Evolutionary conservation across 2,888 invertebrate species (phyloP), one percentile per base, ranked within the genome.

Genomic region (Mimumesa dahlbomi): DNA sequence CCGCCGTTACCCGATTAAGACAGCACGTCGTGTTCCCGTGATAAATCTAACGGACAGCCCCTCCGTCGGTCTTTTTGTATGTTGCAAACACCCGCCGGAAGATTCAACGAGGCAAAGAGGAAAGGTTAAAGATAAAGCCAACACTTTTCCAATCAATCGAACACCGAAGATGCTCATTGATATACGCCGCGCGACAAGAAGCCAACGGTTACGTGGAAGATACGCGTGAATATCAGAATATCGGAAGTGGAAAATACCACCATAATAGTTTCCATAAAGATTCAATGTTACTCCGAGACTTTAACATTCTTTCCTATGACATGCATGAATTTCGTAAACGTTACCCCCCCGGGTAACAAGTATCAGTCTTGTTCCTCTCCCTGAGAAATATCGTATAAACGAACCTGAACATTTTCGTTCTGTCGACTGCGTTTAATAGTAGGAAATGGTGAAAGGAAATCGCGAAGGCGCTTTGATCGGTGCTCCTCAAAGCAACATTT

Each of bases 81-180:
- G 34, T 19, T 38, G 48, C 29, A 22, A 43, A 64, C 25, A 29
- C 56, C 22, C 18, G 46, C 9, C 14, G 18, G n/a, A 9, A 52
- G 42, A 48, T 49, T 62, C 56, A 38, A 46, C 34, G 45, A 50
- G 19, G 19, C 40, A 49, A 66, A 34, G 34, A 31, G 21, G 25
- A 19, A 0, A 14, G n/a, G 25, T 22, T 36, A 14, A 54, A 62
- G 56, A 61, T 46, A 56, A 67, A 73, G 43, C 48, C 50, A 56
- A 62, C 66, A 34, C 49, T 63, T 67, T 63, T 48, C 52, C 75
- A 61, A 67, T 71, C 75, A 64, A 71, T 75, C 73, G 64, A 56
- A 66, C 58, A 48, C 45, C 58, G 36, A 53, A 45, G 61, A 54
- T 49, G 58, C 25, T 52, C 34, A 31, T 73, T 48, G 64, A 58